phyloP scores from a whole-genome alignment of 1,140 invertebrate species.

The Octopus bimaculoides region DNA sequence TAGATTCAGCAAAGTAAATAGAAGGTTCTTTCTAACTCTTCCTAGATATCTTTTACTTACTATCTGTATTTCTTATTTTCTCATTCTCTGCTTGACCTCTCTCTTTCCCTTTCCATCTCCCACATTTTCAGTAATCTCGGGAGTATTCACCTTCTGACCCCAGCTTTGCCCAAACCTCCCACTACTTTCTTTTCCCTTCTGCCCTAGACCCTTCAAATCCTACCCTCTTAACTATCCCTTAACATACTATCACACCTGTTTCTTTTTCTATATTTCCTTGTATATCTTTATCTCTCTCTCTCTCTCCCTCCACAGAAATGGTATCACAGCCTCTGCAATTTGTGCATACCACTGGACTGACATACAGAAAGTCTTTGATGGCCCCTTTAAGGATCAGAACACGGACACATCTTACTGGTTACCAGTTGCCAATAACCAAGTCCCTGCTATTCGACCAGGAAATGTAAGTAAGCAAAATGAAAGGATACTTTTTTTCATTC shows the following conservation, averaged over 20 bases:
- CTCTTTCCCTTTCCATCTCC: too few species aligned
- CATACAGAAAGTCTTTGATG: slow-evolving; percentile 87
- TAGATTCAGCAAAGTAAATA: too few species aligned
- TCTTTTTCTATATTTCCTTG: not conserved
- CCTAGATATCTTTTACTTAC: too few species aligned
- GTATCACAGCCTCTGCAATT: slow-evolving; percentile 87
- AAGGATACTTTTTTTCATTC: not conserved
- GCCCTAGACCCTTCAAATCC: too few species aligned
- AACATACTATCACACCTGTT: not conserved
- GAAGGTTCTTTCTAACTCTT: too few species aligned
- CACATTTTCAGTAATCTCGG: too few species aligned
- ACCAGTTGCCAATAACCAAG: slow-evolving; percentile 63
- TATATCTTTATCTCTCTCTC: slow-evolving; percentile 18
- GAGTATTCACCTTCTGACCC: too few species aligned
- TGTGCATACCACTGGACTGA: slow-evolving; percentile 86
- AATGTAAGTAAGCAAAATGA: slow-evolving; percentile 24
- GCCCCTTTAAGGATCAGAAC: slow-evolving; percentile 86
- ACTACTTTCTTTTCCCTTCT: too few species aligned
- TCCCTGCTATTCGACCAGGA: slow-evolving; percentile 32
- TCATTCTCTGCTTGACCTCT: too few species aligned
- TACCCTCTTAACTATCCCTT: too few species aligned
- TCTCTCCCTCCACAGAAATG: slow-evolving; percentile 65
- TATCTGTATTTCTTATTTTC: too few species aligned
- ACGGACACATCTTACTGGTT: slow-evolving; percentile 88
- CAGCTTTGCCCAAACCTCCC: too few species aligned